Evolutionary conservation across 2,113 vertebrate genomes (phyloP).

Genomic region (Macquaria ambigua): DNA sequence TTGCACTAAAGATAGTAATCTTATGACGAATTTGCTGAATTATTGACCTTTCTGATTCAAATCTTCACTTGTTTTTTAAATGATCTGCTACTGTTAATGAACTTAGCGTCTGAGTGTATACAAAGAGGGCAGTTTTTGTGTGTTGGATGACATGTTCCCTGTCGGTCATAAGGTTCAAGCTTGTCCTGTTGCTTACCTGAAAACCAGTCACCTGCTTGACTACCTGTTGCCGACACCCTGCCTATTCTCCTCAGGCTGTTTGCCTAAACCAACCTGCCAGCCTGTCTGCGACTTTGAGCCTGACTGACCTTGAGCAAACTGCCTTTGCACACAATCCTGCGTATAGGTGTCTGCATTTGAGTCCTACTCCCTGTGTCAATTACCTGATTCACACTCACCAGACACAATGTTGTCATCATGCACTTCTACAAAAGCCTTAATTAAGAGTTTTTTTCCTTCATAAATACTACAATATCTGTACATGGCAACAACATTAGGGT

Average conservation of each 20-base stretch:
- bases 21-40: not conserved
- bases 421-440: too few relatives aligned
- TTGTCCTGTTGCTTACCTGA: not conserved
- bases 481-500: not conserved
- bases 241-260: not conserved
- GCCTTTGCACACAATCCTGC: not conserved
- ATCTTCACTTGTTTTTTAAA: not conserved
- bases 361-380: not conserved
- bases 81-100: not conserved
- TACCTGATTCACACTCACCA: not conserved
- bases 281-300: not conserved
- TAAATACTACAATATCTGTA: not conserved
- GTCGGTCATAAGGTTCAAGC: too few relatives aligned
- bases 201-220: not conserved
- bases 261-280: not conserved
- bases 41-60: not conserved
- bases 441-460: too few relatives aligned
- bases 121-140: not conserved
- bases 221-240: not conserved
- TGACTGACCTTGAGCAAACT: not conserved
- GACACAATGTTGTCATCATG: too few relatives aligned
- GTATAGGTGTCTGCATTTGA: not conserved
- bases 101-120: not conserved
- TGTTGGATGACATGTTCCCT: not conserved
- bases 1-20: not conserved